Percentiles rank a stretch among this genome's conserved stretches.
Conservation (phyloP, 2,888 invertebrate species). For the Bombylius major region DNA sequence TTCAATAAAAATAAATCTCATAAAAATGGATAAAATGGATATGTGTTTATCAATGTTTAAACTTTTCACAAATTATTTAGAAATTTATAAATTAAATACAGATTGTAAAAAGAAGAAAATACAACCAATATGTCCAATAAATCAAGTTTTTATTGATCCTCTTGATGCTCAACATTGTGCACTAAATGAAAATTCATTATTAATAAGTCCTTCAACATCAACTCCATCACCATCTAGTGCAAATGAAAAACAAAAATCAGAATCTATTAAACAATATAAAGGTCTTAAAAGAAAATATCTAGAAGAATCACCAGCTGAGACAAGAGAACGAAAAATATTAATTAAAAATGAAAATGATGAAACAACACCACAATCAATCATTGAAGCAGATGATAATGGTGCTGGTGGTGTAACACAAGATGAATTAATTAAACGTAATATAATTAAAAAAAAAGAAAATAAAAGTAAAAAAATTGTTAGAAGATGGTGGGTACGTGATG, state of each 20-base stretch:
- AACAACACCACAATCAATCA: background rate
- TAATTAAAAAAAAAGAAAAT: background rate
- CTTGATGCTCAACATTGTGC: fast-evolving
- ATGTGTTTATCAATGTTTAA: background rate
- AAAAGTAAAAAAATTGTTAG: background rate
- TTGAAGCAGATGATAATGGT: background rate
- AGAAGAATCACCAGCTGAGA: background rate
- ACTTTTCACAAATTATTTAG: background rate
- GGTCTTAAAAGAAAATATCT: background rate
- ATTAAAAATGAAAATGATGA: background rate
- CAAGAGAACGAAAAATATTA: background rate
- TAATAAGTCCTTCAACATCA: too few relatives aligned
- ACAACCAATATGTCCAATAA: too few relatives aligned
- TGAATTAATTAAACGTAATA: background rate
- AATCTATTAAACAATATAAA: background rate
- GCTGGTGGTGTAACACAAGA: background rate
- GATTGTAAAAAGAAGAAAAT: background rate
- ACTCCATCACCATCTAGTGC: too few relatives aligned
- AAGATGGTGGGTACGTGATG: background rate
- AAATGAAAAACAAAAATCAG: too few relatives aligned
- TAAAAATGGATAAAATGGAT: background rate
- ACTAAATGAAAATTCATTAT: too few relatives aligned
- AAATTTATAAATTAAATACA: background rate
- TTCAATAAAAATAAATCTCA: too few relatives aligned
- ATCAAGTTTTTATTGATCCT: too few relatives aligned